Evolutionary conservation across 2,113 vertebrate species (phyloP), one percentile per base, ranked within the genome.

Genomic region (Nerophis ophidion): DNA sequence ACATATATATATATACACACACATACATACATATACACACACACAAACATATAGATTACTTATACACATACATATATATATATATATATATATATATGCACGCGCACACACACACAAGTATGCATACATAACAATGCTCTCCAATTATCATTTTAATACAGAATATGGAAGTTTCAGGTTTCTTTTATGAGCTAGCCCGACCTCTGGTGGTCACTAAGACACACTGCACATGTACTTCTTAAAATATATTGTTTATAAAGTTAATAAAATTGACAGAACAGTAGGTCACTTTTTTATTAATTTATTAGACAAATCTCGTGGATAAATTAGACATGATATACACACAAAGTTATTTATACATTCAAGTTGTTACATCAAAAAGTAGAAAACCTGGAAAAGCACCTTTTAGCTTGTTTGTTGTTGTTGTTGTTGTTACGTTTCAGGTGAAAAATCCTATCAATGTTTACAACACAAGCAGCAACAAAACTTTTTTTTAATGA

Each of bases 231-330:
- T 17, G 10, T 10, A 48, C 17, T 10, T 11, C 48, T 14, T 15
- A 36, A 53, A n/a, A 26, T 26, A 26, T 26, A 26, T 26, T 3
- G 26, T 26, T 26, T 3, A 26, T 26, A 26, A 26, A 3, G 26
- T 26, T 1, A 26, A 36, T 54, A 36, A 36, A 16, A 7, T 7
- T 48, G 47, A 48, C n/a, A 40, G 38, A 11, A 12, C 10, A 44
- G 40, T 2, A 44, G 19, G n/a, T 49, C 8, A 19, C 26, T 26
- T 49, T 15, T 56, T 56, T 40, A 5, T 80, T 65, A 50, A 76
- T 83, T 86, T 81, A 81, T 83, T 81, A 70, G 57, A 83, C 49
- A 71, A 49, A 16, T 72, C 72, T 80, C 83, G 49, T 62, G 73
- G 47, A 79, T 70, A 61, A 80, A 67, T 62, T 63, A 74, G 61